These are phyloP conservation scores for Rhyacichthys aspro DNA, from an alignment of 2,797 vertebrate genomes.

Conservation along the genomic window DNA sequence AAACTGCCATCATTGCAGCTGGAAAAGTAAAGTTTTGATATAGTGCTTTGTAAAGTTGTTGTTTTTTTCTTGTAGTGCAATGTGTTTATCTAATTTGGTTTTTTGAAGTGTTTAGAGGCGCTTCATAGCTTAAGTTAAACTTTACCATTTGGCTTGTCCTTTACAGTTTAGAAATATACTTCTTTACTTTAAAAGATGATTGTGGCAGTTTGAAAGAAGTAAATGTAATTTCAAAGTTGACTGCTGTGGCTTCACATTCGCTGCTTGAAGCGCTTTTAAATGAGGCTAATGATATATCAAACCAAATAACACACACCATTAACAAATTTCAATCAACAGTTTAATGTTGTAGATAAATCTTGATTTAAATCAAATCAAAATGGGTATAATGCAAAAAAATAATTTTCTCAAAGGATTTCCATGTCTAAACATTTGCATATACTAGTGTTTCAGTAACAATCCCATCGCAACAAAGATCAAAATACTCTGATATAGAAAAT, in stretches of 20 bases:
- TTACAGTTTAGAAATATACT: constrained; percentile 9
- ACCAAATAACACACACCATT: constrained; percentile 78
- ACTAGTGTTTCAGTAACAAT: constrained; percentile 91
- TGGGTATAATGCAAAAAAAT: constrained; percentile 60
- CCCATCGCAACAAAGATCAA: constrained; percentile 67
- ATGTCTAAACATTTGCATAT: constrained; percentile 86
- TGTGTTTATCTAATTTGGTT: too few relatives aligned
- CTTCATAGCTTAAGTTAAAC: too few relatives aligned
- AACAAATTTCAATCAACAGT: constrained; percentile 92
- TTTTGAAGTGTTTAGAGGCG: too few relatives aligned
- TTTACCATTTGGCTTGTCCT: background rate
- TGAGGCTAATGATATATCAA: constrained; percentile 65
- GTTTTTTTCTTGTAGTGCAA: too few relatives aligned
- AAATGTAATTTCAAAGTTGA: constrained; percentile 57
- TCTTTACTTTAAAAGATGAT: constrained; percentile 16
- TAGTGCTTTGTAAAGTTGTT: too few relatives aligned
- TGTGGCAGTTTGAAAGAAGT: constrained; percentile 28
- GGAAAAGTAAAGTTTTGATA: constrained; percentile 38
- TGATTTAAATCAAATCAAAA: constrained; percentile 90
- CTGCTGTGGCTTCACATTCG: constrained; percentile 51
- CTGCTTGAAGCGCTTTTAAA: constrained; percentile 72
- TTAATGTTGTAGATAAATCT: constrained; percentile 97
- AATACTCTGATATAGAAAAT: constrained; percentile 66
- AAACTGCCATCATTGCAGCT: too few relatives aligned
- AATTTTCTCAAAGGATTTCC: constrained; percentile 63